Percentiles rank a stretch among this genome's conserved stretches.
Evolutionary conservation across 1,140 invertebrate genomes (phyloP).

Genomic region (Drosophila pseudoananassae): DNA sequence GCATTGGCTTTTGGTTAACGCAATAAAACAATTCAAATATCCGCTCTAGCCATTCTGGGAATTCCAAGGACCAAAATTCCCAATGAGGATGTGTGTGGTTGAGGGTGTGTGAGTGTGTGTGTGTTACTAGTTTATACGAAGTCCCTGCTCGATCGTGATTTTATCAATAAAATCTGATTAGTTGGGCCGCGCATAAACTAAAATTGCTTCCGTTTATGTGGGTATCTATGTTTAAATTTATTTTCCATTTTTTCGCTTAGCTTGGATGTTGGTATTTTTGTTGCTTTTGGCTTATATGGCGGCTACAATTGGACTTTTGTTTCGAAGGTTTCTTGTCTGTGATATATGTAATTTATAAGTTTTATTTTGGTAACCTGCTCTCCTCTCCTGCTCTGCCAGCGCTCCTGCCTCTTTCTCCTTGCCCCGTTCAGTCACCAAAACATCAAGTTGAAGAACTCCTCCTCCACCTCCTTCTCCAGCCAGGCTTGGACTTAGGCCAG

Average conservation of each 20-base stretch:
- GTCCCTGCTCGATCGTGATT: slow-evolving; percentile 33
- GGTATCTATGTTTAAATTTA: slow-evolving; percentile 51
- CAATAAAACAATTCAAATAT: slow-evolving; percentile 23
- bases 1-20: slow-evolving; percentile 20
- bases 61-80: slow-evolving; percentile 12
- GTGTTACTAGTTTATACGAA: slow-evolving; percentile 44
- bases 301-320: slow-evolving; percentile 37
- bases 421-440: slow-evolving; percentile 24
- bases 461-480: not conserved
- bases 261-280: slow-evolving; percentile 56
- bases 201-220: slow-evolving; percentile 57
- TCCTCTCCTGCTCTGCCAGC: slow-evolving; percentile 3
- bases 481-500: slow-evolving; percentile 85
- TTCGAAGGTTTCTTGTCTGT: slow-evolving; percentile 40
- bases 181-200: slow-evolving; percentile 42
- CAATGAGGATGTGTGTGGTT: slow-evolving; percentile 9
- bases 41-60: slow-evolving; percentile 1
- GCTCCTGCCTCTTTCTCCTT: not conserved
- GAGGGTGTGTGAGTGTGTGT: slow-evolving; percentile 5
- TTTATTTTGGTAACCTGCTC: slow-evolving; percentile 54
- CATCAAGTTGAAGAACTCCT: slow-evolving; percentile 24
- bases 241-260: slow-evolving; percentile 35
- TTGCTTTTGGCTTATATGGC: slow-evolving; percentile 75
- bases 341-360: slow-evolving; percentile 50
- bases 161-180: slow-evolving; percentile 39